phyloP scores from a whole-genome alignment of 2,888 invertebrate genomes.

The Brenthis daphne region DNA sequence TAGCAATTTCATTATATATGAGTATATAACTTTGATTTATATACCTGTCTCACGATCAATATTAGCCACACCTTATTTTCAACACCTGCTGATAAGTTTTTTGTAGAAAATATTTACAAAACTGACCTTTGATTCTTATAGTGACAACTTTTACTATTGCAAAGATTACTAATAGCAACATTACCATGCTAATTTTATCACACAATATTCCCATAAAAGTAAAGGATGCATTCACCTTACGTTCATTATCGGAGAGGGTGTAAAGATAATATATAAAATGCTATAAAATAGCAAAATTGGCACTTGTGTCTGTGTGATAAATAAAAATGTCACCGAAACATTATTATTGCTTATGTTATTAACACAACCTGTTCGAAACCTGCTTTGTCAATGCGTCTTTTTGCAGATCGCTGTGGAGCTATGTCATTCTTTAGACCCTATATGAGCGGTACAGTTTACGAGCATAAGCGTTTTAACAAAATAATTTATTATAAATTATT shows the following conservation, averaged over 20 bases:
- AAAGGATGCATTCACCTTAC: neutral
- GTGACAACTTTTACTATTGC: too few species aligned
- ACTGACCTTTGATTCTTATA: too few species aligned
- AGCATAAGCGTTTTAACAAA: neutral
- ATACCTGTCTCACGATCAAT: too few species aligned
- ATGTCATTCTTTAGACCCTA: slow-evolving; percentile 15
- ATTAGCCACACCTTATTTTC: too few species aligned
- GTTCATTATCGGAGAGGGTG: slow-evolving; percentile 2
- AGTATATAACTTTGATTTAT: too few species aligned
- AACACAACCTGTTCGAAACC: slow-evolving; percentile 12
- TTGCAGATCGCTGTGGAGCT: slow-evolving; percentile 16
- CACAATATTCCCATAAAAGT: neutral
- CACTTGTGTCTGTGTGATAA: slow-evolving; percentile 6
- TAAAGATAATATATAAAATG: slow-evolving; percentile 7
- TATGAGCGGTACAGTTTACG: neutral
- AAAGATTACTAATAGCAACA: too few species aligned
- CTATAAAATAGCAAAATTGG: slow-evolving; percentile 18
- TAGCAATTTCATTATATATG: too few species aligned
- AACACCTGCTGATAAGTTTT: too few species aligned
- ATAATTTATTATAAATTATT: neutral
- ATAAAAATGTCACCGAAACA: slow-evolving; percentile 14
- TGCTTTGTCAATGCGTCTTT: slow-evolving; percentile 16
- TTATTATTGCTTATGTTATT: slow-evolving; percentile 14
- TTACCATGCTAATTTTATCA: too few species aligned
- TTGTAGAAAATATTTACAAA: too few species aligned